Base-by-base conservation (phyloP, 2,797 vertebrate genomes). In the Taeniopygia guttata region DNA sequence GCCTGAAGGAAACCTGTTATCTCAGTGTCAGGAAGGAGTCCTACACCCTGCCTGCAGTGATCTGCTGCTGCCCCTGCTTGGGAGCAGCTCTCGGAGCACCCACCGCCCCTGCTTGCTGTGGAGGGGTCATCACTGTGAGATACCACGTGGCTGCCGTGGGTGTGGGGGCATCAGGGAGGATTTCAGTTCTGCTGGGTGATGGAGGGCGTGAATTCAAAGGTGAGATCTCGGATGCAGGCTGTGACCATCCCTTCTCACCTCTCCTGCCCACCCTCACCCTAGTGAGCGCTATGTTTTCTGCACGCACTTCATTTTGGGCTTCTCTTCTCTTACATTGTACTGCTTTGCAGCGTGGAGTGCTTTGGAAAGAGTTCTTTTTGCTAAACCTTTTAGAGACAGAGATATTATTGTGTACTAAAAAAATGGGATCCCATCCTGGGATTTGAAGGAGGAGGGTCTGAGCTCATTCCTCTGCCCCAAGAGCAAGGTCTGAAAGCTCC, bases 21-120 rank as follows among this genome's bases (percentile, higher is more conserved):
- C 25, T 87, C 5, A 7, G 10, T 25, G 32, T 74, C 30, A 32
- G 22, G 45, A 67, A 76, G 54, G 38, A 25, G 16, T 64, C 21
- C 77, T 16, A 0, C 5, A 1, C 38, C 36, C 46, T 30, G 27
- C 2, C 6, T 25, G 42, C 7, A 2, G 51, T 40, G 85, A 55
- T 15, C 46, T 6, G 25, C 63, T 86, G 66, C 42, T 68, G 46
- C 32, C 43, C 4, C 1, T 46, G 46, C 68, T 32, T 60, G 25
- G 5, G 5, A 49, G 82, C 29, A 7, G 2, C 0, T 5, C 66
- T 76, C 0, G 0, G 60, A 38, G 81, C 20, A 5, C 36, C 43
- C 9, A 5, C 6, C 0, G 4, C 32, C 46, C 3, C 43, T 15
- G 36, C 52, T 58, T 30, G 27, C 59, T 22, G 0, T 1, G 10